Evolutionary conservation across 2,113 vertebrate genomes (phyloP).

Genomic region (Sterna hirundo): DNA sequence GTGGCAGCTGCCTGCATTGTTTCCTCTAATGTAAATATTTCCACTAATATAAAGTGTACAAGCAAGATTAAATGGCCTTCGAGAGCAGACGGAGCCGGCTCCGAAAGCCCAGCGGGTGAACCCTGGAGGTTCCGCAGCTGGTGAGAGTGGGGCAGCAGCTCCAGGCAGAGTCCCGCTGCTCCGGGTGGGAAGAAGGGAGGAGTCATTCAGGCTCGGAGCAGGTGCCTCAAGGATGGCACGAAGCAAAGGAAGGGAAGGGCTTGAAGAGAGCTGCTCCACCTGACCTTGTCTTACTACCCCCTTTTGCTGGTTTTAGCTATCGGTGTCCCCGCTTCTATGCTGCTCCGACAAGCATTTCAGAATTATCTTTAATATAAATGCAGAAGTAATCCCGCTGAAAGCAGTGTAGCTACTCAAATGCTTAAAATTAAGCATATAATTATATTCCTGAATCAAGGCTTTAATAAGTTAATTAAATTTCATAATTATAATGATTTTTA

Average conservation of each 20-base stretch:
- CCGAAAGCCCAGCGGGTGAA: rapidly evolving
- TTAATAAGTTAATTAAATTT: conserved; percentile 16
- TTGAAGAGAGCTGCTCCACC: not conserved
- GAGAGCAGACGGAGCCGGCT: not conserved
- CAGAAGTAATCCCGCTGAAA: not conserved
- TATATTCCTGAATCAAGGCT: not conserved
- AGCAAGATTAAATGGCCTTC: not conserved
- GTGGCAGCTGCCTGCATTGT: not conserved
- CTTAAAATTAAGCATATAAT: conserved; percentile 1
- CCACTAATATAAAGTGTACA: not conserved
- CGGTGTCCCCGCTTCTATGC: not conserved
- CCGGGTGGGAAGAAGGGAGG: not conserved
- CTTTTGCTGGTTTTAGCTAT: not conserved
- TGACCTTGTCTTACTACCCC: not conserved
- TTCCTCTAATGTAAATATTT: not conserved
- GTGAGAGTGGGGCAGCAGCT: not conserved
- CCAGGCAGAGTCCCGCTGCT: not conserved
- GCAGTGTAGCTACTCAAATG: not conserved
- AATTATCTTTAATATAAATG: not conserved
- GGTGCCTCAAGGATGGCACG: rapidly evolving
- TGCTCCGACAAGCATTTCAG: not conserved
- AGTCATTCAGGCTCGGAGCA: not conserved
- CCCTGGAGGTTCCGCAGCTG: rapidly evolving
- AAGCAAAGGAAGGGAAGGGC: not conserved
- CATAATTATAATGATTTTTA: not conserved